These are phyloP conservation scores for Euplexia lucipara DNA, from an alignment of 2,888 invertebrate species.

Conservation along the genomic window DNA sequence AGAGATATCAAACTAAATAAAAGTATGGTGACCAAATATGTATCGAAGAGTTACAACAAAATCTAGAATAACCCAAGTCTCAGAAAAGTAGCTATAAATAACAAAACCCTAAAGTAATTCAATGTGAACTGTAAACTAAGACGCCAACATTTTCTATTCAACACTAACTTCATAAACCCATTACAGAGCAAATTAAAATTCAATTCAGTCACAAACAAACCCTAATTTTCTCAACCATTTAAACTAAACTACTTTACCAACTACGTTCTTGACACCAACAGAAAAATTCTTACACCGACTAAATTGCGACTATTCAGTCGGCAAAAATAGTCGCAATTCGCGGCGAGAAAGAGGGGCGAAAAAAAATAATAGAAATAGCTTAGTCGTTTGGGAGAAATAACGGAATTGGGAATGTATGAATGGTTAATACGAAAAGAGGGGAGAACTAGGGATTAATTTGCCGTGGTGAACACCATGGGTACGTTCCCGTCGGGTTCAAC, in stretches of 20 bases:
- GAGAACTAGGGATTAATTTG: slow-evolving; percentile 81
- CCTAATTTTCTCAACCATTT: slow-evolving; percentile 33
- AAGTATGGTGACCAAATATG: no score
- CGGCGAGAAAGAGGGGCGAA: slow-evolving; percentile 38
- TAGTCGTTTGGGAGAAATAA: slow-evolving; percentile 79
- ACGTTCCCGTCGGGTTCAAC: slow-evolving; percentile 71
- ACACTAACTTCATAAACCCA: slow-evolving; percentile 18
- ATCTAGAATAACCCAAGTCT: no score
- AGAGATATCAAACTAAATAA: no score
- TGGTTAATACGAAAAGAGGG: slow-evolving; percentile 83
- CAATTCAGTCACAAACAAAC: slow-evolving; percentile 16
- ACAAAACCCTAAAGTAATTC: not conserved
- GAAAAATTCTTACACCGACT: slow-evolving; percentile 38
- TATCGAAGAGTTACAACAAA: no score
- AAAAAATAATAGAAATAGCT: slow-evolving; percentile 72
- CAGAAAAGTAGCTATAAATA: no score
- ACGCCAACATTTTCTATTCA: not conserved
- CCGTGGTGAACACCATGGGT: slow-evolving; percentile 69
- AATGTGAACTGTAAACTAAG: not conserved
- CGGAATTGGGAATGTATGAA: slow-evolving; percentile 85
- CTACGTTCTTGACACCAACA: slow-evolving; percentile 40
- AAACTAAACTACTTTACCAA: slow-evolving; percentile 20
- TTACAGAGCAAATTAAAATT: slow-evolving; percentile 32
- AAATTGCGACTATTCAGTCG: slow-evolving; percentile 60
- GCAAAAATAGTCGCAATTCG: slow-evolving; percentile 55